Evolutionary conservation across 1,140 invertebrate genomes (phyloP).

Genomic region (Musca domestica): DNA sequence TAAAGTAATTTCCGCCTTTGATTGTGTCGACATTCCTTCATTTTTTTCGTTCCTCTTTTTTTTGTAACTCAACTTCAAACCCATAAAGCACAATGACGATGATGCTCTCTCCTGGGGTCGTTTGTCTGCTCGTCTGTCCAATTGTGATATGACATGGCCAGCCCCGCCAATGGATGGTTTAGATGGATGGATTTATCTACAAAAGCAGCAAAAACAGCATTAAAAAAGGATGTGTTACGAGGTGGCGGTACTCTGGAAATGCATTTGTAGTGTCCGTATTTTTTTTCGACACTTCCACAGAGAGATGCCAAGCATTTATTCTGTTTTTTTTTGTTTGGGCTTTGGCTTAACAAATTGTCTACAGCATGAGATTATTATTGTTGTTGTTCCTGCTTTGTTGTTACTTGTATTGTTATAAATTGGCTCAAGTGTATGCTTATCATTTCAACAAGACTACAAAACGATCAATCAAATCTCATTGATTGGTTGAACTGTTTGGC

Average conservation of each 20-base stretch:
- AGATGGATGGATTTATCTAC: too few species aligned
- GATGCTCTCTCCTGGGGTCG: not conserved
- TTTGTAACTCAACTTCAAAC: not conserved
- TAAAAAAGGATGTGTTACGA: too few species aligned
- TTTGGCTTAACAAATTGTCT: conserved; percentile 10
- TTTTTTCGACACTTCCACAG: not conserved
- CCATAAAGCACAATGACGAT: too few species aligned
- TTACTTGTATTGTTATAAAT: conserved; percentile 17
- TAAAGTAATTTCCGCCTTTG: conserved; percentile 22
- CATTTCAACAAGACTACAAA: conserved; percentile 20
- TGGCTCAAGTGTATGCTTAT: conserved; percentile 20
- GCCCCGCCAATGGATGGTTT: not conserved
- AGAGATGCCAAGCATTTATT: not conserved
- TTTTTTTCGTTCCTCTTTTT: not conserved
- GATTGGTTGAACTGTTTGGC: too few species aligned
- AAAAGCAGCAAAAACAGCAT: too few species aligned
- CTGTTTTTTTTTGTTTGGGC: not conserved
- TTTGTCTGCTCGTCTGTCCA: not conserved
- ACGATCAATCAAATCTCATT: conserved; percentile 19
- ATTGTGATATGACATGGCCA: not conserved
- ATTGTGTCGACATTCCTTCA: not conserved
- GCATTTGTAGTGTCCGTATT: conserved; percentile 8
- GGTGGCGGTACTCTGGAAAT: not conserved
- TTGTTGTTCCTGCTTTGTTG: not conserved
- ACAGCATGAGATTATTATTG: not conserved